phyloP scores from a whole-genome alignment of 1,140 invertebrate species.

The Apis florea region DNA sequence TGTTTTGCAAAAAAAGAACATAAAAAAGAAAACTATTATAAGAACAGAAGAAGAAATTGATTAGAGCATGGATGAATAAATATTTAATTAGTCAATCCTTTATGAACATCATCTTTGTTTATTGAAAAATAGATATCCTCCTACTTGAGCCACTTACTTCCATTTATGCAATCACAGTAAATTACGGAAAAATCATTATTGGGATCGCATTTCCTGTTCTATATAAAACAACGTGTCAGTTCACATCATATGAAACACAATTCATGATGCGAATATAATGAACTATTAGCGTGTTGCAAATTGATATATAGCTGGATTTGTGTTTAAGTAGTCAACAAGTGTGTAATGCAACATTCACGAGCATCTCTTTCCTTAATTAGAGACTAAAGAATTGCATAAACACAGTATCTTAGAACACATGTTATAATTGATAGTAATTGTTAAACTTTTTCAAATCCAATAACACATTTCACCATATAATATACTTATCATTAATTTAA shows the following conservation, averaged over 20 bases:
- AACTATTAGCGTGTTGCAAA: constrained; percentile 38
- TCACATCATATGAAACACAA: not conserved
- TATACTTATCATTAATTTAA: not conserved
- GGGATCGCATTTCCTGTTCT: constrained; percentile 7
- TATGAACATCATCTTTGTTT: not conserved
- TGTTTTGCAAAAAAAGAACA: too few relatives aligned
- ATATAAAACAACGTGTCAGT: constrained; percentile 6
- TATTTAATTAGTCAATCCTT: not conserved
- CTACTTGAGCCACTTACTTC: constrained; percentile 12
- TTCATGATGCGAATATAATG: constrained; percentile 48
- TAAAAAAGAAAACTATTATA: too few relatives aligned
- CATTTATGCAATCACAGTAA: constrained; percentile 16
- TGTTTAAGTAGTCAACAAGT: constrained; percentile 1
- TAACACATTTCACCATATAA: not conserved
- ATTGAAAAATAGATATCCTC: not conserved
- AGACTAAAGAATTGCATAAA: not conserved
- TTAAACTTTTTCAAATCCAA: not conserved
- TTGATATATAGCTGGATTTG: not conserved
- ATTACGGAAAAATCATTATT: not conserved
- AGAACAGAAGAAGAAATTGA: not conserved
- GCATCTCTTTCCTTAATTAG: constrained; percentile 19
- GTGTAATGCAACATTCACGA: constrained; percentile 1
- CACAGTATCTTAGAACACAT: not conserved
- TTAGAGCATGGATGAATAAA: not conserved
- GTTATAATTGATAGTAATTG: constrained; percentile 8